A percentile compares a stretch with the other conserved stretches of the same genome.
phyloP scores from a whole-genome alignment of 2,113 vertebrate genomes.

The Callipepla squamata region DNA sequence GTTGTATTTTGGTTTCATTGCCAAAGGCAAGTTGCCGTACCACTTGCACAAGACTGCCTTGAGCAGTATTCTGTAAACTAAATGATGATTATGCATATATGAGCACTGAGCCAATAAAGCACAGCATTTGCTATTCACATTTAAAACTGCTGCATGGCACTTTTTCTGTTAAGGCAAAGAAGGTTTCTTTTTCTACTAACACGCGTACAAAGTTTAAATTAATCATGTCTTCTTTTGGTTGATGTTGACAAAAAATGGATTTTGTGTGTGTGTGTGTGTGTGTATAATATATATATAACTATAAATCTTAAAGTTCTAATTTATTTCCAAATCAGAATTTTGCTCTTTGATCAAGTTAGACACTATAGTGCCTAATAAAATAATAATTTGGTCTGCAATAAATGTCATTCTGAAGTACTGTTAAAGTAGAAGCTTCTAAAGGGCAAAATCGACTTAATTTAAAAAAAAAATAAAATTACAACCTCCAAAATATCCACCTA shows the following conservation, averaged over 20 bases:
- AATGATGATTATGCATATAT: background rate
- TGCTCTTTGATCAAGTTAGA: slow-evolving; percentile 13
- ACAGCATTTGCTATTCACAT: slow-evolving; percentile 29
- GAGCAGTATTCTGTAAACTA: slow-evolving; percentile 46
- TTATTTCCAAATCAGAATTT: background rate
- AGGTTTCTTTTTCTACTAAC: background rate
- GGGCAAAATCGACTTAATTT: slow-evolving; percentile 49
- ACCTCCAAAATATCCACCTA: slow-evolving; percentile 6
- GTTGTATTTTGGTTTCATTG: slow-evolving; percentile 35
- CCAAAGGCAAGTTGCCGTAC: background rate
- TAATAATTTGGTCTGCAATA: slow-evolving; percentile 14
- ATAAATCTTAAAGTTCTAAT: background rate
- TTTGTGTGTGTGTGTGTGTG: too few relatives aligned
- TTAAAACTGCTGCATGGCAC: background rate
- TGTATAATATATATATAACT: too few relatives aligned
- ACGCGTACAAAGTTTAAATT: background rate
- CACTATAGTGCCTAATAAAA: slow-evolving; percentile 27
- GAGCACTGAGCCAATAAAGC: slow-evolving; percentile 26
- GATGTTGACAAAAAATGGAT: background rate
- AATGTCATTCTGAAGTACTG: slow-evolving; percentile 39
- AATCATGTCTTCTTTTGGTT: background rate
- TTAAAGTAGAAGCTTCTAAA: slow-evolving; percentile 26
- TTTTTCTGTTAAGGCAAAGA: slow-evolving; percentile 7
- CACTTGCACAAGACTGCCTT: slow-evolving; percentile 10
- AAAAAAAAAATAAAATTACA: slow-evolving; percentile 27